Conservation (phyloP, 2,113 vertebrate species). For the Dunckerocampus dactyliophorus region DNA sequence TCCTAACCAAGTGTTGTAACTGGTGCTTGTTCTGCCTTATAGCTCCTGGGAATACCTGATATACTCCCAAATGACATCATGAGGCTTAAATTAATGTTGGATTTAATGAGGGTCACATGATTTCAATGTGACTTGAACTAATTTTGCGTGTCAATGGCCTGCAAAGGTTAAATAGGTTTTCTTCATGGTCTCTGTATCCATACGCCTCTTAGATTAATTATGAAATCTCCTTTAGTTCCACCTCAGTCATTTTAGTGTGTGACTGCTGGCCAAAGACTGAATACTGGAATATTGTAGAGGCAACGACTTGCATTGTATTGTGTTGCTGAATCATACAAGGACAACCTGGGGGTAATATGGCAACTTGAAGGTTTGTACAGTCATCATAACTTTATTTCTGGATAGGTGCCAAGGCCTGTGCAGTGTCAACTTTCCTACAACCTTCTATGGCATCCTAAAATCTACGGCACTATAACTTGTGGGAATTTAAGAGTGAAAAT, state of each 20-base stretch:
- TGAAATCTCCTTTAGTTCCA: constrained; percentile 5
- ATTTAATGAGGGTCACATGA: constrained; percentile 1
- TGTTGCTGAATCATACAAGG: too few species aligned
- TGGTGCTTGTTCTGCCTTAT: not conserved
- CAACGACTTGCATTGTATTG: too few species aligned
- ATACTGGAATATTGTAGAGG: not conserved
- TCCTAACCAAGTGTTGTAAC: not conserved
- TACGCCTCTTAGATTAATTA: constrained; percentile 1
- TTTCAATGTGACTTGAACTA: not conserved
- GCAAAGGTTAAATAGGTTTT: constrained; percentile 5
- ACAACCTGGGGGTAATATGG: too few species aligned
- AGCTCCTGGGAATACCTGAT: constrained; percentile 8
- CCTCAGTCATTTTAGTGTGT: not conserved
- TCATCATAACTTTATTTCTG: too few species aligned
- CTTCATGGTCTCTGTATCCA: not conserved
- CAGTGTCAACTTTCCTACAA: too few species aligned
- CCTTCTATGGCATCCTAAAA: too few species aligned
- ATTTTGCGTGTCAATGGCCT: constrained; percentile 1
- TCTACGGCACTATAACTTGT: too few species aligned
- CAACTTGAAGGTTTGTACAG: too few species aligned
- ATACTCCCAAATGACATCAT: not conserved
- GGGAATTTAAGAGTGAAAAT: too few species aligned
- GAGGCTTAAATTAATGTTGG: constrained; percentile 5
- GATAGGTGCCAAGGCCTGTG: too few species aligned
- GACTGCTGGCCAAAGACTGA: not conserved